Evolutionary conservation across 2,113 vertebrate genomes (phyloP).

Genomic region (Tyrannus savana): DNA sequence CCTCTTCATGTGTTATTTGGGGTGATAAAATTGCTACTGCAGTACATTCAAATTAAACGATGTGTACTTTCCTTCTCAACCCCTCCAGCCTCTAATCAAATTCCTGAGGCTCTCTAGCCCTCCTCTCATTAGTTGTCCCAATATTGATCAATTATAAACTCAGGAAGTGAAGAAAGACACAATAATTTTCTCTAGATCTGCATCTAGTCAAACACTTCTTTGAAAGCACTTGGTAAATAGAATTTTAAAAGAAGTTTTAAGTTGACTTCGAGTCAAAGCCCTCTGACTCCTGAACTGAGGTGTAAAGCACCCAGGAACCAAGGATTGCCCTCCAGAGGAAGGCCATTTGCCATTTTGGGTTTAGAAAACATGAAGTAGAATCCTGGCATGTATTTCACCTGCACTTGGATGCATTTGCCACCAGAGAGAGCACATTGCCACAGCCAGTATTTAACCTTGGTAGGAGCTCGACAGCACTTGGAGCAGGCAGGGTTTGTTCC

Average conservation of each 20-base stretch:
- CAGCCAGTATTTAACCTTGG: not conserved
- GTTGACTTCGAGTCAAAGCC: not conserved
- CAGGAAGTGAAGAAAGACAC: not conserved
- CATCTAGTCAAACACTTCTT: not conserved
- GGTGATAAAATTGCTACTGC: not conserved
- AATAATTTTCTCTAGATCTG: not conserved
- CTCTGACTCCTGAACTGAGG: rapidly evolving
- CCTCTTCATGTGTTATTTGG: not conserved
- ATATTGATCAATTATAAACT: not conserved
- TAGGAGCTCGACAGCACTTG: not conserved
- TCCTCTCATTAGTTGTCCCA: not conserved
- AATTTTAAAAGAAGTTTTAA: not conserved
- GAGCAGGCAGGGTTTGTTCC: not conserved
- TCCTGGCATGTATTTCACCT: not conserved
- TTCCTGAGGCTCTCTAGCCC: not conserved
- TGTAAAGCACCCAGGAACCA: rapidly evolving
- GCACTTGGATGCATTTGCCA: not conserved
- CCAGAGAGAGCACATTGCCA: not conserved
- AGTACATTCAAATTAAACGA: not conserved
- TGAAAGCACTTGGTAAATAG: not conserved
- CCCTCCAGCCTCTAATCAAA: not conserved
- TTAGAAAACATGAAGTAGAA: rapidly evolving
- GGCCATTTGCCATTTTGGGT: not conserved
- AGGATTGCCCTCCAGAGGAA: not conserved
- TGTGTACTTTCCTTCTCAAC: not conserved